Percentiles rank a stretch among this genome's conserved stretches.
These are phyloP conservation scores for Acrocephalus scirpaceus DNA, from an alignment of 2,797 vertebrate genomes.

Conservation along the genomic window DNA sequence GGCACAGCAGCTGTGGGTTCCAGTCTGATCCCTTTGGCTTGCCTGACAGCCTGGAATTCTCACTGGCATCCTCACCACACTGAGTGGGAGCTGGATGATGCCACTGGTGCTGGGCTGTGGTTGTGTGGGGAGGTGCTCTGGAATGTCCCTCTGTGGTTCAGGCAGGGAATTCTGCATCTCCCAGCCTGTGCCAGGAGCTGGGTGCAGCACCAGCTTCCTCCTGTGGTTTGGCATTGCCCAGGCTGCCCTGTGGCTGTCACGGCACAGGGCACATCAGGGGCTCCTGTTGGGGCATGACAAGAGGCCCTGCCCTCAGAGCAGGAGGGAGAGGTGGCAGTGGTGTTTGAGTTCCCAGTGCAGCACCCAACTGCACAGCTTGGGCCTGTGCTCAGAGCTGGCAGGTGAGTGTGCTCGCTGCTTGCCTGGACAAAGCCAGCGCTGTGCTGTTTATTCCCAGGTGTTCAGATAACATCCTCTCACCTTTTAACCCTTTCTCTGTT, in stretches of 20 bases:
- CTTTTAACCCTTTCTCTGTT: not conserved
- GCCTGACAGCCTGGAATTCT: not conserved
- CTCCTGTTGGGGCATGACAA: not conserved
- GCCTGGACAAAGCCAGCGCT: not conserved
- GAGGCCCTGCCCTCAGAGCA: not conserved
- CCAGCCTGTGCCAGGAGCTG: fast-evolving
- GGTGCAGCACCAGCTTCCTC: not conserved
- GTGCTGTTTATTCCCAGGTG: not conserved
- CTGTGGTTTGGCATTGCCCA: not conserved
- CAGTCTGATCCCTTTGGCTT: not conserved
- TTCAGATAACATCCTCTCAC: not conserved
- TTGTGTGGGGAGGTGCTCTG: not conserved
- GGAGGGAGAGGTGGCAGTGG: not conserved
- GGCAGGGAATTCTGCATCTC: not conserved
- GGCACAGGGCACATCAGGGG: not conserved
- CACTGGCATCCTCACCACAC: fast-evolving
- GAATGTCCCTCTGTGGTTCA: not conserved
- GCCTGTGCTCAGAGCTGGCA: not conserved
- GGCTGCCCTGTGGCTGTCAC: not conserved
- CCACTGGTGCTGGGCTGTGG: not conserved
- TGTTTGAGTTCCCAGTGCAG: not conserved
- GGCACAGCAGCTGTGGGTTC: fast-evolving
- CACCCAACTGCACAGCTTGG: not conserved
- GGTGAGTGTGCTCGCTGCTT: not conserved
- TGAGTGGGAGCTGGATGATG: not conserved